Base-by-base conservation (phyloP, 92 coral and sea anemone genomes). In the Porites divaricata region DNA sequence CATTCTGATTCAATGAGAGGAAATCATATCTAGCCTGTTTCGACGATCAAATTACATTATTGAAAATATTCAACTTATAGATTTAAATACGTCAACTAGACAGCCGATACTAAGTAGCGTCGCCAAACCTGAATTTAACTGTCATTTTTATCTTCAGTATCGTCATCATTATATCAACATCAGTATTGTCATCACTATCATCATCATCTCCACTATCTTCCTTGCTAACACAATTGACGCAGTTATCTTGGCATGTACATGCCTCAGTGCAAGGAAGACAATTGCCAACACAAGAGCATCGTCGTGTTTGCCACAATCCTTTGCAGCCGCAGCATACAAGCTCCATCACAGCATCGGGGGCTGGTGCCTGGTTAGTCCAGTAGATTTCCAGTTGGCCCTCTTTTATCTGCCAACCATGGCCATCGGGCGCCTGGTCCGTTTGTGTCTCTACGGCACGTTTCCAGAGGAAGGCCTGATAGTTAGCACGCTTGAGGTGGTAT, bases 261-360 rank as follows among this genome's bases (percentile, higher is more conserved):
- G 91, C 91, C 28, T 87, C 82, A 9, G 82, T 87, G 77, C 91
- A 87, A 52, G 77, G 88, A 52, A 87, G 82, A 23, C 77, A 58
- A 66, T 72, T 81, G 19, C 48, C 64, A 16, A 82, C 91, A 67
- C 91, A 87, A 11, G 88, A 87, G 66, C 90, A 87, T 2, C 91
- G 87, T 22, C 83, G 45, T 24, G 87, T 71, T 83, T 87, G 48
- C 75, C 91, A 87, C 17, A 48, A 21, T 28, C 92, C 74, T 62
- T 71, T 76, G 72, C 88, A 88, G 23, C 85, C 63, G 75, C 92
- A 88, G 63, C 86, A 76, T 25, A 84, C 86, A n/a, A 83, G 51
- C 61, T 83, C 85, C 88, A 88, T 68, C 26, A 88, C 85, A 35
- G 80, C 78, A 21, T 84, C 80, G 9, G 92, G 89, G 25, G 89